Conservation (phyloP, 92 coral and sea anemone species). For the Porites evermanni region DNA sequence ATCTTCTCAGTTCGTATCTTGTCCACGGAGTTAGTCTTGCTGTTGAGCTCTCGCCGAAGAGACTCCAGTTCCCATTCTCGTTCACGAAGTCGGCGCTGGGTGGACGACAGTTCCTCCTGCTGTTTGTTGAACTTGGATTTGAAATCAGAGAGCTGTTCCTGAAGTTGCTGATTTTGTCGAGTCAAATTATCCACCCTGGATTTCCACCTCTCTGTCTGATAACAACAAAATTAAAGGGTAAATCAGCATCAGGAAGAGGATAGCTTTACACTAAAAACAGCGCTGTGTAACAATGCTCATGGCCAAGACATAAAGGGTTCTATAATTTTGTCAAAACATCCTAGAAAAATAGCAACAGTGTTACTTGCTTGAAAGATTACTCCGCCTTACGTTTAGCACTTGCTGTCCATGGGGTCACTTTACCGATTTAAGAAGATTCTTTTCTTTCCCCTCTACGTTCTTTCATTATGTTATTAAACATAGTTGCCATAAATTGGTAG, state of each 20-base stretch:
- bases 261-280: no score
- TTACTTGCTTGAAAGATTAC: no score
- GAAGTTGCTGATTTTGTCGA: slow-evolving; percentile 86
- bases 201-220: slow-evolving; percentile 48
- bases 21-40: slow-evolving; percentile 70
- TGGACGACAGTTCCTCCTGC: slow-evolving; percentile 78
- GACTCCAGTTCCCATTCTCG: slow-evolving; percentile 92
- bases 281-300: no score
- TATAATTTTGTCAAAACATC: no score
- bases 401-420: no score
- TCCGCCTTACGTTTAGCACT: no score
- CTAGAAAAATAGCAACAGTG: no score
- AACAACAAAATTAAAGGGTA: slow-evolving; percentile 3
- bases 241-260: not conserved
- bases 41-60: slow-evolving; percentile 85
- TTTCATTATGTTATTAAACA: no score
- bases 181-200: slow-evolving; percentile 74
- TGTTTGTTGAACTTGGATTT: slow-evolving; percentile 84
- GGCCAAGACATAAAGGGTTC: no score
- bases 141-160: slow-evolving; percentile 83
- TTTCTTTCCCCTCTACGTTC: no score
- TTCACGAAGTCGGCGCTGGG: slow-evolving; percentile 86
- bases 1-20: slow-evolving; percentile 81
- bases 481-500: no score
- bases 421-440: no score